Percentiles rank a stretch among this genome's conserved stretches.
Conservation (phyloP, 2,888 invertebrate genomes). For the Frankliniella intonsa region DNA sequence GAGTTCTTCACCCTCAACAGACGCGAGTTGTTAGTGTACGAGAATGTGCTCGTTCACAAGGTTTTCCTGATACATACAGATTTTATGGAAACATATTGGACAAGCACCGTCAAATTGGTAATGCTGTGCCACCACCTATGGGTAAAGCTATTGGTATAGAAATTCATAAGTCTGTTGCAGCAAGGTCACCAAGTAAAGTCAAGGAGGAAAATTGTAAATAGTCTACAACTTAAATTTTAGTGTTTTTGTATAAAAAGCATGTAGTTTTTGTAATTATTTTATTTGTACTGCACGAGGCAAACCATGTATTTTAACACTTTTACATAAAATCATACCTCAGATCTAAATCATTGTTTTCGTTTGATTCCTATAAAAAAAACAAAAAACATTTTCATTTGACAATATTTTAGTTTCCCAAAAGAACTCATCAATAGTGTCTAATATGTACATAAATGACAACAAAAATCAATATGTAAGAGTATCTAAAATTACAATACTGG, state of each 20-base stretch:
- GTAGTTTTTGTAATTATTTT: not conserved
- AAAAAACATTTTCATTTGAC: too few species aligned
- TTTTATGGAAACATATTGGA: conserved; percentile 72
- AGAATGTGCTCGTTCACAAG: conserved; percentile 83
- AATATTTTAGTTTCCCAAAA: too few species aligned
- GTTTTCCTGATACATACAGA: conserved; percentile 70
- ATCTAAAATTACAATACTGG: not conserved
- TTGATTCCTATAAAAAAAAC: too few species aligned
- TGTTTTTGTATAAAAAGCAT: not conserved
- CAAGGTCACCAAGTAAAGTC: not conserved
- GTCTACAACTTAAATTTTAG: not conserved
- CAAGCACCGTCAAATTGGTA: conserved; percentile 77
- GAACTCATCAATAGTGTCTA: too few species aligned
- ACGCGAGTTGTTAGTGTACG: conserved; percentile 77
- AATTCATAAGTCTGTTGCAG: conserved; percentile 52
- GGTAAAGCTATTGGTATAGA: conserved; percentile 71
- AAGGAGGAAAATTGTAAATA: not conserved
- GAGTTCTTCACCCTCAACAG: conserved; percentile 76
- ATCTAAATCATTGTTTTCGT: not conserved
- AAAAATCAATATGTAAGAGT: not conserved
- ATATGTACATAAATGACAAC: too few species aligned
- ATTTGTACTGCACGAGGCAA: not conserved
- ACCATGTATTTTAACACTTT: not conserved
- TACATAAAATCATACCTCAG: not conserved
- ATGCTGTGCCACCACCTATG: conserved; percentile 82